Conservation (phyloP, 1,140 invertebrate genomes). For the Zaprionus kolodkinae region DNA sequence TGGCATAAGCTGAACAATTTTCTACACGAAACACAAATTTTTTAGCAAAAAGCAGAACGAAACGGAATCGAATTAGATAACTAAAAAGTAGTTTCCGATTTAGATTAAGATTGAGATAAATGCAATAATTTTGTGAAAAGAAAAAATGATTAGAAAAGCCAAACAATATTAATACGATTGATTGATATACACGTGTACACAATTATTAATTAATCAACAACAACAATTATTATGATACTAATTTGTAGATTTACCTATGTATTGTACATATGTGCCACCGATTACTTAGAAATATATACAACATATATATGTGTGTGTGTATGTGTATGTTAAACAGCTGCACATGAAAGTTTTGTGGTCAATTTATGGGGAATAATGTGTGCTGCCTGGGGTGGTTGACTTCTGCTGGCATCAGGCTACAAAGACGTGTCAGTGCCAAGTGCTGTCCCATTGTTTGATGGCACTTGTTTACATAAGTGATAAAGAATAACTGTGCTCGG, state of each 20-base stretch:
- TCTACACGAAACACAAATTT: constrained; percentile 52
- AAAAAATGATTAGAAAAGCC: constrained; percentile 23
- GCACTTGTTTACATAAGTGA: constrained; percentile 80
- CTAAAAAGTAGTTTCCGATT: not conserved
- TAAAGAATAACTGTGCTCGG: constrained; percentile 50
- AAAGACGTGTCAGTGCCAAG: constrained; percentile 68
- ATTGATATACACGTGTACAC: constrained; percentile 9
- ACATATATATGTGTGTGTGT: constrained; percentile 1
- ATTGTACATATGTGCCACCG: constrained; percentile 62
- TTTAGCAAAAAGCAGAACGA: not conserved
- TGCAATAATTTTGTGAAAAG: constrained; percentile 24
- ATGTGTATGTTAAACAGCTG: constrained; percentile 42
- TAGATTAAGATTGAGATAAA: constrained; percentile 10
- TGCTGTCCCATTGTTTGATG: constrained; percentile 62
- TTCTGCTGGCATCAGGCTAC: not conserved
- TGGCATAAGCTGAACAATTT: constrained; percentile 38
- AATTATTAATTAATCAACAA: not conserved
- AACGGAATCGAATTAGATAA: not conserved
- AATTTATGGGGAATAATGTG: not conserved
- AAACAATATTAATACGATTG: not conserved
- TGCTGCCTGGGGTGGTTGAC: not conserved
- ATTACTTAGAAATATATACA: constrained; percentile 60
- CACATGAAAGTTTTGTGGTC: constrained; percentile 13
- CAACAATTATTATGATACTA: constrained; percentile 1
- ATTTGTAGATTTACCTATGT: constrained; percentile 50